These are phyloP conservation scores for Drosophila meridiana DNA, from an alignment of 2,888 invertebrate genomes.

Conservation along the genomic window DNA sequence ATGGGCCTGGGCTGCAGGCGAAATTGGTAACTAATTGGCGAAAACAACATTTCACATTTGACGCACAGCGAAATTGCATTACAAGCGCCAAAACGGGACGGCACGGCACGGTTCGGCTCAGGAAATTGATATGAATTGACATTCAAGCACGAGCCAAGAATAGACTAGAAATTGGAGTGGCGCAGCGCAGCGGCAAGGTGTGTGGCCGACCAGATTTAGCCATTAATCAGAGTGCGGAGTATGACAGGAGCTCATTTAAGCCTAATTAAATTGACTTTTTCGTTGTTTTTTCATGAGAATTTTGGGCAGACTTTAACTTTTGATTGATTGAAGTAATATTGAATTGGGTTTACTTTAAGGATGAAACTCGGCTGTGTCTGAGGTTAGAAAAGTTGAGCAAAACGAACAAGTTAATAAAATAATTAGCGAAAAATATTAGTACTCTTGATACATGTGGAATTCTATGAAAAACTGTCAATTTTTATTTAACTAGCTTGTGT, in stretches of 20 bases:
- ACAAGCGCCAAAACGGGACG: constrained; percentile 13
- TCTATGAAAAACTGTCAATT: not conserved
- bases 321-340: not conserved
- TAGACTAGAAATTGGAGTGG: not conserved
- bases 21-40: constrained; percentile 76
- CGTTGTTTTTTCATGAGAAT: not conserved
- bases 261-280: constrained; percentile 11
- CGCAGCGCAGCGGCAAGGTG: not conserved
- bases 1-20: constrained; percentile 57
- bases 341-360: not conserved
- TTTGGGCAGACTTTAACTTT: not conserved
- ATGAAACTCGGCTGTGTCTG: too few species aligned
- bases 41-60: constrained; percentile 72
- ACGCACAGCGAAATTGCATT: constrained; percentile 63
- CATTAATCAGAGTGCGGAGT: constrained; percentile 15
- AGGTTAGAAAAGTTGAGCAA: not conserved
- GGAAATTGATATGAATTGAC: constrained; percentile 51
- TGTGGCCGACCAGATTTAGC: not conserved
- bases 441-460: too few species aligned
- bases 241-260: constrained; percentile 16
- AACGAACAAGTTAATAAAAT: not conserved
- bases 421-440: not conserved
- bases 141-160: constrained; percentile 15
- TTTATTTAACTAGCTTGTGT: not conserved
- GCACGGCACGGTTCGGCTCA: constrained; percentile 1